phyloP scores from a whole-genome alignment of 1,140 invertebrate genomes.

The Wasmannia auropunctata region DNA sequence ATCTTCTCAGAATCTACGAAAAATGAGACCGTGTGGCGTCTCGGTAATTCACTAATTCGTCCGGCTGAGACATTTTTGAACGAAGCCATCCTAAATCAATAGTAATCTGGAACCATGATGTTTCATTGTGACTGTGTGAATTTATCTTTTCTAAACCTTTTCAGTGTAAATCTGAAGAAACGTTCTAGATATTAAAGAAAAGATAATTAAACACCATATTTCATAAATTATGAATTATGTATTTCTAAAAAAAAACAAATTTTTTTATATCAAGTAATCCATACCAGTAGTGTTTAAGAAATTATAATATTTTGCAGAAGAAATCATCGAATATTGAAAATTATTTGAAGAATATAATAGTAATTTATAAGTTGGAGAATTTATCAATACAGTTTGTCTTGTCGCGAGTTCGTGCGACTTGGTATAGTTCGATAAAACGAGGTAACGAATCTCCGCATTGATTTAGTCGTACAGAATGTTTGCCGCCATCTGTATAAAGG shows the following conservation, averaged over 20 bases:
- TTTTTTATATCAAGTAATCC: not conserved
- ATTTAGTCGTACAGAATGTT: constrained; percentile 72
- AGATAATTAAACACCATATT: not conserved
- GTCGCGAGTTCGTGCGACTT: constrained; percentile 26
- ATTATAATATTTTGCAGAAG: not conserved
- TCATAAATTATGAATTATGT: not conserved
- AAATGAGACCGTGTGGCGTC: not conserved
- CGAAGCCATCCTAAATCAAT: not conserved
- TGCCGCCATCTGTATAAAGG: constrained; percentile 66
- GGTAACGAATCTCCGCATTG: constrained; percentile 70
- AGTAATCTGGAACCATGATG: not conserved
- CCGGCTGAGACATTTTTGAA: not conserved
- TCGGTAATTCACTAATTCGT: not conserved
- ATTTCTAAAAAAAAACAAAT: not conserved
- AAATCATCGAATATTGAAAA: not conserved
- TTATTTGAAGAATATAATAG: not conserved
- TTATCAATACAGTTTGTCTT: constrained; percentile 7
- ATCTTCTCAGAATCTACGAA: not conserved
- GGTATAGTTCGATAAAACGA: constrained; percentile 34
- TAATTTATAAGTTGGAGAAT: not conserved
- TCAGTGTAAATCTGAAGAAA: not conserved
- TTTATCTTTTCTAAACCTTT: not conserved
- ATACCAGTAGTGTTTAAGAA: not conserved
- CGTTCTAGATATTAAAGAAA: not conserved
- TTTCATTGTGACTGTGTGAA: not conserved